phyloP scores from a whole-genome alignment of 2,888 invertebrate genomes.

The Aporophyla nigra region DNA sequence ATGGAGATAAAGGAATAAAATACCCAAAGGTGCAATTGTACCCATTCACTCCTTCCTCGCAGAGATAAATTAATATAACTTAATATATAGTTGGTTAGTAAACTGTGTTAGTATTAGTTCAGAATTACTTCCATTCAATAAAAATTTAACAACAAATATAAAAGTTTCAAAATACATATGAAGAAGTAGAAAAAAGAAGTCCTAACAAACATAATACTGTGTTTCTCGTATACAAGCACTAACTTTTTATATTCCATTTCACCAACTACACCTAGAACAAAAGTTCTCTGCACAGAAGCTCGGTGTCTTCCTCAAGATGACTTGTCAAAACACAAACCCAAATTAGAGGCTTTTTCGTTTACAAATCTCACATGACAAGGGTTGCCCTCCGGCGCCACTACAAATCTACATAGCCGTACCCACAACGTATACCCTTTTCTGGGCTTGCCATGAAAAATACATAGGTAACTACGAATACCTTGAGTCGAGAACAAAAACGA shows the following conservation, averaged over 20 bases:
- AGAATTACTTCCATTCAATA: not conserved
- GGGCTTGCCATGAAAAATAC: conserved; percentile 73
- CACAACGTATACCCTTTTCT: conserved; percentile 70
- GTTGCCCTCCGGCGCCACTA: conserved; percentile 80
- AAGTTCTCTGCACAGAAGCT: conserved; percentile 67
- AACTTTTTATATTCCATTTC: conserved; percentile 34
- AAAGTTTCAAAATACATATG: not conserved
- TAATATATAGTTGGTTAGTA: not conserved
- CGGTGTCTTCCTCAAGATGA: conserved; percentile 77
- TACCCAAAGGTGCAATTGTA: not conserved
- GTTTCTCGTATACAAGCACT: not conserved
- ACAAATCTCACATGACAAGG: conserved; percentile 87
- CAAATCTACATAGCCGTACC: conserved; percentile 72
- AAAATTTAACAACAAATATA: not conserved
- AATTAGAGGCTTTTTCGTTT: conserved; percentile 86
- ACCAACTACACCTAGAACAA: conserved; percentile 57
- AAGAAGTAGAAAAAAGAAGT: not conserved
- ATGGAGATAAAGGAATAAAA: not conserved
- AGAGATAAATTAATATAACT: not conserved
- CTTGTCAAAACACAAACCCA: conserved; percentile 84
- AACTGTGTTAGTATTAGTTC: not conserved
- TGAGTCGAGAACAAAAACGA: conserved; percentile 22
- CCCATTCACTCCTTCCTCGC: not conserved
- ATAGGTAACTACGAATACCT: conserved; percentile 55
- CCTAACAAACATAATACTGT: not conserved